A percentile compares a stretch with the other conserved stretches of the same genome.
Conservation (phyloP, 2,888 invertebrate genomes). For the Unio delphinus region DNA sequence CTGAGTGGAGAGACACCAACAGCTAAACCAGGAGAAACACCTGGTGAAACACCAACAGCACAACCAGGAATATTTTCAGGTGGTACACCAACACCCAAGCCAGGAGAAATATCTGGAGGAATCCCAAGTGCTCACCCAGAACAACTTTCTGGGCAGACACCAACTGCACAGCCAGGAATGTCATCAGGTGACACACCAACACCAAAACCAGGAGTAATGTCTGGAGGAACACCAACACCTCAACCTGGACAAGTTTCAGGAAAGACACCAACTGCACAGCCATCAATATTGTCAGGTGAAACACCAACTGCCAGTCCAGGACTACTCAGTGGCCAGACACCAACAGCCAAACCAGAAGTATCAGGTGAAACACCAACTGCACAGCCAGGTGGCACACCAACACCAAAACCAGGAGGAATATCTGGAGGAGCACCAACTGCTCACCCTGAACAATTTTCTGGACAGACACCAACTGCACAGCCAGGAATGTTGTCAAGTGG, state of each 20-base stretch:
- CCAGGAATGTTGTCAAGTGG: neutral
- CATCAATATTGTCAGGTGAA: slow-evolving; percentile 8
- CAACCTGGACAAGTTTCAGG: slow-evolving; percentile 14
- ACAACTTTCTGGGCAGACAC: slow-evolving; percentile 12
- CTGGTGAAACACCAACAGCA: slow-evolving; percentile 15
- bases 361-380: slow-evolving; percentile 24
- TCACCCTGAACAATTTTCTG: slow-evolving; percentile 17
- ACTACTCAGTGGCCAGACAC: slow-evolving; percentile 4
- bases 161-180: slow-evolving; percentile 10
- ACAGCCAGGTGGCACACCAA: slow-evolving; percentile 16
- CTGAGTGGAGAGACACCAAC: slow-evolving; percentile 20
- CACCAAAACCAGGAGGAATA: slow-evolving; percentile 21
- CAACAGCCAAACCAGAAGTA: slow-evolving; percentile 7
- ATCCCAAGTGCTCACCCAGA: slow-evolving; percentile 28
- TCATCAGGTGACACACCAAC: slow-evolving; percentile 10
- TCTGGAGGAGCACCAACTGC: slow-evolving; percentile 26
- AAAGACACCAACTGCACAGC: slow-evolving; percentile 21
- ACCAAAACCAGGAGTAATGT: slow-evolving; percentile 8
- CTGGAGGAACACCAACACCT: slow-evolving; percentile 19
- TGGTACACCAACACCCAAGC: slow-evolving; percentile 27
- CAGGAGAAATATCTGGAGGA: slow-evolving; percentile 15
- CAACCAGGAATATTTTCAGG: slow-evolving; percentile 13
- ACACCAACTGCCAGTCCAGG: slow-evolving; percentile 23
- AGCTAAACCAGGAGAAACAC: slow-evolving; percentile 9
- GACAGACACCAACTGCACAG: slow-evolving; percentile 10